A percentile compares a stretch with the other conserved stretches of the same genome.
These are phyloP conservation scores for Timandra comae DNA, from an alignment of 2,888 invertebrate genomes.

Conservation along the genomic window DNA sequence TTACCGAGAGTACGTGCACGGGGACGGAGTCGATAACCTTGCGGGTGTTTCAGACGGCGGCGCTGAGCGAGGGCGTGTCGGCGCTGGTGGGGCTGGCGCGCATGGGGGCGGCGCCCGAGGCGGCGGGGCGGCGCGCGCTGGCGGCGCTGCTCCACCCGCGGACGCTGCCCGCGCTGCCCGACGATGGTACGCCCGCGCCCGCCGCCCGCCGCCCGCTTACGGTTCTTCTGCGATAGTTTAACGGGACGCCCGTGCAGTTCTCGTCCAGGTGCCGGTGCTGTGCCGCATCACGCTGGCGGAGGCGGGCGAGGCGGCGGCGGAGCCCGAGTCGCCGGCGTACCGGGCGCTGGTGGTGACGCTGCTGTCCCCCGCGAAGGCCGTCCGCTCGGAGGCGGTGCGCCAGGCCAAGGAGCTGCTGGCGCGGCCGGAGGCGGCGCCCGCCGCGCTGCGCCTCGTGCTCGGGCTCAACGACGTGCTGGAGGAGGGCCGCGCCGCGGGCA, in stretches of 20 bases:
- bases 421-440: conserved; percentile 76
- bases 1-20: too few species aligned
- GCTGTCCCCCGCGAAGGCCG: conserved; percentile 78
- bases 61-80: conserved; percentile 57
- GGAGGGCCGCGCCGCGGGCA: conserved; percentile 50
- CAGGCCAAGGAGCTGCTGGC: conserved; percentile 79
- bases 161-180: conserved; percentile 81
- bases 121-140: conserved; percentile 75
- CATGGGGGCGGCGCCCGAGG: conserved; percentile 35
- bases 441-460: conserved; percentile 70
- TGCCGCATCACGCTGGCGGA: conserved; percentile 83
- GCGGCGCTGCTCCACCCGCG: conserved; percentile 87
- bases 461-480: conserved; percentile 82
- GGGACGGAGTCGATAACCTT: too few species aligned
- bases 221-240: conserved; percentile 18
- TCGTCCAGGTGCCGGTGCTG: conserved; percentile 82
- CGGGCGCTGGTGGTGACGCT: conserved; percentile 83
- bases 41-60: conserved; percentile 38
- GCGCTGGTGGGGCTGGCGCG: conserved; percentile 48
- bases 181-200: conserved; percentile 74
- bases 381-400: conserved; percentile 78
- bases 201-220: conserved; percentile 41
- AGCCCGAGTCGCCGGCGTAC: conserved; percentile 80
- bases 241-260: conserved; percentile 68
- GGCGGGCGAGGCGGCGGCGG: conserved; percentile 82